phyloP scores from a whole-genome alignment of 2,113 vertebrate species.

The Prionailurus bengalensis region DNA sequence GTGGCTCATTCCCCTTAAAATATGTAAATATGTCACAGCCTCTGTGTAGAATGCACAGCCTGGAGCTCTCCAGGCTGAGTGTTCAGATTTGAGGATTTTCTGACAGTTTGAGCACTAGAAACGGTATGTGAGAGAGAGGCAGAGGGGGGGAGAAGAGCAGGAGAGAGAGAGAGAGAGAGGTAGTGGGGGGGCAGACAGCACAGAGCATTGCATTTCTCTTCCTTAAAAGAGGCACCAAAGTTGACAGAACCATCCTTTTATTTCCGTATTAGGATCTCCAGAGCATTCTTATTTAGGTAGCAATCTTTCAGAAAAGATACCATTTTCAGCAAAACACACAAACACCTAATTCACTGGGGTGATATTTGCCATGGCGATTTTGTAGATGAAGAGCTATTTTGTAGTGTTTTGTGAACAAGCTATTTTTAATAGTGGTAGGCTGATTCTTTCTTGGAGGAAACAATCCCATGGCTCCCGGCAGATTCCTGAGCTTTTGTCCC shows the following conservation, averaged over 20 bases:
- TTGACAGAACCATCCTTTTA: constrained; percentile 87
- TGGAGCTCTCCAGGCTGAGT: constrained; percentile 74
- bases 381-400: constrained; percentile 82
- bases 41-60: constrained; percentile 71
- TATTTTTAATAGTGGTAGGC: constrained; percentile 74
- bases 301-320: constrained; percentile 79
- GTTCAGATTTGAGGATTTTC: constrained; percentile 80
- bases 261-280: constrained; percentile 83
- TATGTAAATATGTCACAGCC: constrained; percentile 79
- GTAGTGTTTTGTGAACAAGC: constrained; percentile 65
- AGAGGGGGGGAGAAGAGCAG: not conserved
- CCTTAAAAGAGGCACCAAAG: constrained; percentile 82
- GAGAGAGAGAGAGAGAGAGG: too few species aligned
- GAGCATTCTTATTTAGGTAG: constrained; percentile 84
- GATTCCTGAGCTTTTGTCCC: not conserved
- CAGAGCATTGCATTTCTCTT: constrained; percentile 79
- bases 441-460: not conserved
- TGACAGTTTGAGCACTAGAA: constrained; percentile 75
- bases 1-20: constrained; percentile 83
- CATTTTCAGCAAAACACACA: constrained; percentile 79
- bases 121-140: not conserved
- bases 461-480: not conserved
- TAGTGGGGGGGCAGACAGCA: constrained; percentile 68
- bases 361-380: constrained; percentile 81
- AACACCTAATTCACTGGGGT: constrained; percentile 83